Evolutionary conservation across 2,113 vertebrate species (phyloP).

Genomic region (Nothobranchius kuhntae): DNA sequence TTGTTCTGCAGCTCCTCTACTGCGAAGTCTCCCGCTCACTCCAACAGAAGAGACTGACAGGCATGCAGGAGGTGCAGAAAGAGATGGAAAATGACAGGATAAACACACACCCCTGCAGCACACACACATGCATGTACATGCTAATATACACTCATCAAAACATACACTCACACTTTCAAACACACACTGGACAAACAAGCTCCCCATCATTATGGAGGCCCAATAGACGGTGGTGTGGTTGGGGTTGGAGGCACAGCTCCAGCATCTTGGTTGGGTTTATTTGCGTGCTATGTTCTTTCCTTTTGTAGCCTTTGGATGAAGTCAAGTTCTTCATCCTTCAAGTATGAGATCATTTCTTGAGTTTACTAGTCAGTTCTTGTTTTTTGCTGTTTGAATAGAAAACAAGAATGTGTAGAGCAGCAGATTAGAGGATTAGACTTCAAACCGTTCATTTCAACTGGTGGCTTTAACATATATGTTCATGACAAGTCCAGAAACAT

Average conservation of each 20-base stretch:
- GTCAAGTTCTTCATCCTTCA: slow-evolving; percentile 8
- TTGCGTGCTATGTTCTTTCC: slow-evolving; percentile 16
- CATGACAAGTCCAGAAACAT: no score
- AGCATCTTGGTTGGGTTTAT: slow-evolving; percentile 30
- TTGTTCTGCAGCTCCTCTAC: slow-evolving; percentile 42
- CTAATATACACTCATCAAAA: slow-evolving; percentile 15
- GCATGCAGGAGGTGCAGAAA: slow-evolving; percentile 17
- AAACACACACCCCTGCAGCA: slow-evolving; percentile 45
- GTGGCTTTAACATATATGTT: no score
- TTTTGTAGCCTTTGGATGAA: slow-evolving; percentile 29
- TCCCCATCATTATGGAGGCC: slow-evolving; percentile 57
- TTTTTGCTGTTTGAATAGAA: neutral
- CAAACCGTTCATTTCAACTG: no score
- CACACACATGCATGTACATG: slow-evolving; percentile 55
- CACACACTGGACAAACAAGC: slow-evolving; percentile 2
- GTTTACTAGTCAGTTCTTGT: slow-evolving; percentile 32
- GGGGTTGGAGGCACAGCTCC: slow-evolving; percentile 50
- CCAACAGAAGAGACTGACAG: slow-evolving; percentile 27
- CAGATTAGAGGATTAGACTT: no score
- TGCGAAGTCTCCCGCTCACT: slow-evolving; percentile 7
- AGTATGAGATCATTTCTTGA: slow-evolving; percentile 43
- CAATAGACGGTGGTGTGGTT: slow-evolving; percentile 55
- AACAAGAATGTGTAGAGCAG: neutral
- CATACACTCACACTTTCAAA: slow-evolving; percentile 25
- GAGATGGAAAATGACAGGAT: slow-evolving; percentile 19